phyloP scores from a whole-genome alignment of 2,113 vertebrate species.

The Trogon melanurus region DNA sequence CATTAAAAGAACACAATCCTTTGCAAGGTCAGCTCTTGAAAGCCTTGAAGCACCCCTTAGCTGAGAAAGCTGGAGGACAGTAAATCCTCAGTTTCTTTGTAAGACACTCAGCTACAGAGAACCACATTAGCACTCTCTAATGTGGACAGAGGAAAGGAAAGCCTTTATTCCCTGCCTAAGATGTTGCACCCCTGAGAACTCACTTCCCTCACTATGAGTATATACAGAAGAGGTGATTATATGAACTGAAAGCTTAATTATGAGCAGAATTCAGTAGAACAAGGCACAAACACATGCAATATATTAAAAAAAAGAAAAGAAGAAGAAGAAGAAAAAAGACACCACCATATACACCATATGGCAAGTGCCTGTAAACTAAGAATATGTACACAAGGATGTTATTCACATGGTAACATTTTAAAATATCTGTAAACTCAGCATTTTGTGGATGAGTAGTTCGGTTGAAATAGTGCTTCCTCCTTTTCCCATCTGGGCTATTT shows the following conservation, averaged over 20 bases:
- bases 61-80: constrained; percentile 51
- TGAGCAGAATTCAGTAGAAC: constrained; percentile 36
- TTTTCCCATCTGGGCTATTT: not conserved
- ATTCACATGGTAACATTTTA: constrained; percentile 44
- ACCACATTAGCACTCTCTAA: constrained; percentile 50
- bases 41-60: constrained; percentile 59
- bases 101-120: constrained; percentile 63
- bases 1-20: constrained; percentile 68
- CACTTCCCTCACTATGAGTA: constrained; percentile 38
- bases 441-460: constrained; percentile 25
- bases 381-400: constrained; percentile 30
- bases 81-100: constrained; percentile 69
- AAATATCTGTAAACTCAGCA: constrained; percentile 57
- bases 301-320: not conserved
- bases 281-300: not conserved
- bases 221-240: constrained; percentile 13
- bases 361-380: constrained; percentile 33
- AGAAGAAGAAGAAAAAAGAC: not conserved
- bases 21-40: constrained; percentile 72
- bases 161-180: constrained; percentile 59
- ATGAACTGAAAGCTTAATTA: constrained; percentile 68
- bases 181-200: constrained; percentile 48
- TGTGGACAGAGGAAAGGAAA: constrained; percentile 27
- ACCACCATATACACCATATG: not conserved
- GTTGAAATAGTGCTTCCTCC: not conserved